phyloP scores from a whole-genome alignment of 2,113 vertebrate genomes.

The Tragelaphus imberbis region DNA sequence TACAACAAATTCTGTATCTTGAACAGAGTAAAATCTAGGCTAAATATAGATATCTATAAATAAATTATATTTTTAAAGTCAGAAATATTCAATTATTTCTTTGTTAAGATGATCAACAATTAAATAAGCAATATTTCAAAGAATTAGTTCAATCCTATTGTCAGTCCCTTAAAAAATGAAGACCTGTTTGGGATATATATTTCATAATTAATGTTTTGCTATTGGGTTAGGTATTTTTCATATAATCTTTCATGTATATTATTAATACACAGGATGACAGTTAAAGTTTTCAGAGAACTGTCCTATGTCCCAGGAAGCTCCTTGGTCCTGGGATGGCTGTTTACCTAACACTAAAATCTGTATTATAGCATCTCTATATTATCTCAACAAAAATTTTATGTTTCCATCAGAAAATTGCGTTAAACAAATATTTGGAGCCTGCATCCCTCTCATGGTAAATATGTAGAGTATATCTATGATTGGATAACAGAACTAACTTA shows the following conservation, averaged over 20 bases:
- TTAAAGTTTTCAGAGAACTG: neutral
- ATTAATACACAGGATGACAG: neutral
- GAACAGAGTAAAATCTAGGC: neutral
- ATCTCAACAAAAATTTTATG: neutral
- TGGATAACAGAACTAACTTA: constrained; percentile 28
- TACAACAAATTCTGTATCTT: constrained; percentile 4
- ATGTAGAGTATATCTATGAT: neutral
- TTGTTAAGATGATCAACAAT: neutral
- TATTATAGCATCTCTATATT: neutral
- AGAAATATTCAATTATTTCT: neutral
- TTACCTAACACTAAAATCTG: neutral
- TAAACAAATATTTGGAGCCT: neutral
- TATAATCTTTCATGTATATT: neutral
- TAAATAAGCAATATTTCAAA: constrained; percentile 30
- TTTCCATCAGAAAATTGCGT: neutral
- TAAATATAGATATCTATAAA: neutral
- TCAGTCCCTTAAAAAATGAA: neutral
- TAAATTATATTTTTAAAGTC: neutral
- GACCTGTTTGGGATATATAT: neutral
- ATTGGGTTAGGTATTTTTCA: neutral
- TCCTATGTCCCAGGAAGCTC: neutral
- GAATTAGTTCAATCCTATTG: neutral
- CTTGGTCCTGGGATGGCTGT: neutral
- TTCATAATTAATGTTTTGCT: neutral
- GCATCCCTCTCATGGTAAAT: neutral